Evolutionary conservation across 37 sponge, comb jelly and placozoan species (phyloP), one percentile per base, ranked within the genome.

Genomic region (Spongia lamella): DNA sequence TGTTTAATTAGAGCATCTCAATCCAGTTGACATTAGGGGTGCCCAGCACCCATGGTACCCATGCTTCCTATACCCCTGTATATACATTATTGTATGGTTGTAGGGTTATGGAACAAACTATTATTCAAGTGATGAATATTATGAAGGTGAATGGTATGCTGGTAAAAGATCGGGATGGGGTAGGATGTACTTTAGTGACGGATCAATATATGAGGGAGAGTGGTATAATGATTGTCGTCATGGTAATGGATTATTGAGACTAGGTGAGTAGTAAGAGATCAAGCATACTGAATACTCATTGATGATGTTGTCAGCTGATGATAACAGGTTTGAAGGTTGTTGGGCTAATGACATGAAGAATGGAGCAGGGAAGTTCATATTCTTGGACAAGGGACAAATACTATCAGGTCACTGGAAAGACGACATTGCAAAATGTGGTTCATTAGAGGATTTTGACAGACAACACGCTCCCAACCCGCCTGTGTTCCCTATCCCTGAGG

Each of bases 71-170:
- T n/a, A n/a, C n/a, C n/a, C n/a, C n/a, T n/a, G n/a, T n/a, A n/a
- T n/a, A n/a, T n/a, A n/a, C n/a, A n/a, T n/a, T n/a, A n/a, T n/a
- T n/a, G n/a, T n/a, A n/a, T n/a, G n/a, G n/a, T 21, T 30, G 15
- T 75, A 93, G 94, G 96, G 98, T 1, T 97, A 90, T 77, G 98
- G 98, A 1, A 97, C 93, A 0, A 70, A 83, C 30, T 97, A 75
- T 76, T 97, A 89, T 72, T 38, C 60, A 34, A 68, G 59, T 27
- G 79, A 66, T 7, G 93, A 94, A 54, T 92, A 89, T 66, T 97
- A 97, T 65, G 98, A 97, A 66, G 98, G 98, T n/a, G 98, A 97
- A 62, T 97, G 98, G 98, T 94, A 92, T 63, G 88, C 61, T 15
- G 83, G 81, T 50, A 71, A 81, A 83, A 85, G 96, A 56, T 77